These are phyloP conservation scores for Neoarius graeffei DNA, from an alignment of 2,113 vertebrate genomes.

Conservation along the genomic window DNA sequence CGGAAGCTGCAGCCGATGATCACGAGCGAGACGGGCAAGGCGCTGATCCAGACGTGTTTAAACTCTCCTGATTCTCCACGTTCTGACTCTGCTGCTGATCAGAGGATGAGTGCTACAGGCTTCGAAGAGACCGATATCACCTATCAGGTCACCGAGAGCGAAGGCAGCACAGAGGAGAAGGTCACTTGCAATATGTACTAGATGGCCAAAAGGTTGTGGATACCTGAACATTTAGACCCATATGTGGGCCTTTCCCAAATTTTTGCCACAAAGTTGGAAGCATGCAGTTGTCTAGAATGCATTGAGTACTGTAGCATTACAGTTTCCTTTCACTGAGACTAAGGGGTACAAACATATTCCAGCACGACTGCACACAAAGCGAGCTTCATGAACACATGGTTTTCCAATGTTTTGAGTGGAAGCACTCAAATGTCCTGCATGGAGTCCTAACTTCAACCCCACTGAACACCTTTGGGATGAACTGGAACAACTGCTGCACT, in stretches of 20 bases:
- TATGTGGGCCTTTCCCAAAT: neutral
- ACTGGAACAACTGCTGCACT: neutral
- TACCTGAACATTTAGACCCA: neutral
- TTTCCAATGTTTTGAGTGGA: neutral
- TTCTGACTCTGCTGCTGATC: slow-evolving; percentile 83
- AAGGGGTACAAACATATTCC: neutral
- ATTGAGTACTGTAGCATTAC: neutral
- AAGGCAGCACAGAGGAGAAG: slow-evolving; percentile 84
- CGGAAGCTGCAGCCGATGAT: slow-evolving; percentile 91
- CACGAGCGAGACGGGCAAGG: slow-evolving; percentile 89
- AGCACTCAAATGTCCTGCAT: neutral
- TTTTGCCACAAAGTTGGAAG: neutral
- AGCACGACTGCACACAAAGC: neutral
- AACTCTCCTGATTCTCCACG: slow-evolving; percentile 88
- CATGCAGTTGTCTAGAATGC: neutral
- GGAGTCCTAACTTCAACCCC: neutral
- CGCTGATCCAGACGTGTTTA: slow-evolving; percentile 87
- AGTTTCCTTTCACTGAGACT: neutral
- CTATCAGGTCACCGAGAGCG: slow-evolving; percentile 86
- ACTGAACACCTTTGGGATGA: neutral
- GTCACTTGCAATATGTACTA: slow-evolving; percentile 57
- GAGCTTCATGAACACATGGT: neutral
- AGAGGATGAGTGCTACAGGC: slow-evolving; percentile 88
- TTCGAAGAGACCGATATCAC: slow-evolving; percentile 89
- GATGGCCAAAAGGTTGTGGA: neutral